A percentile compares a stretch with the other conserved stretches of the same genome.
Evolutionary conservation across 2,888 invertebrate species (phyloP).

Genomic region (Hylaea fasciaria): DNA sequence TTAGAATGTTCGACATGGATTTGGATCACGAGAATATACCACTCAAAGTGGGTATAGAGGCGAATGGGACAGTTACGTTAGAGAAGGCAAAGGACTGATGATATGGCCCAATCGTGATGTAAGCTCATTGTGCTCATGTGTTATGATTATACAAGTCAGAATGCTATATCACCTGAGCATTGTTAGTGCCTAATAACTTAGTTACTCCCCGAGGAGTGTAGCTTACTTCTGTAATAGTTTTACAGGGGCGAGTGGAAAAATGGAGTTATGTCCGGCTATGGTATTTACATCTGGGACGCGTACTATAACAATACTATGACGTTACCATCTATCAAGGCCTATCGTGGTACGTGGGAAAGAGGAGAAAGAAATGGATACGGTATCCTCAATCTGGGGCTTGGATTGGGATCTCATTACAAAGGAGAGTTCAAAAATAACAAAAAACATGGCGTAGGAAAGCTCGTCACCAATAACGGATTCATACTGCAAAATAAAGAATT

Average conservation of each 20-base stretch:
- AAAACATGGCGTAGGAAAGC: constrained; percentile 83
- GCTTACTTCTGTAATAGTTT: constrained; percentile 62
- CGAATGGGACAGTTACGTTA: constrained; percentile 77
- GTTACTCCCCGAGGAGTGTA: too few relatives aligned
- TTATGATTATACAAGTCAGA: too few relatives aligned
- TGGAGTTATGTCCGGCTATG: constrained; percentile 84
- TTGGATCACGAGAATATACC: constrained; percentile 73
- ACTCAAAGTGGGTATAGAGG: constrained; percentile 81
- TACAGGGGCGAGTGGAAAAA: constrained; percentile 86
- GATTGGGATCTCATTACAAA: constrained; percentile 82
- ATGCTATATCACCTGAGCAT: not conserved
- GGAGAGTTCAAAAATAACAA: constrained; percentile 83
- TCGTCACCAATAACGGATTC: constrained; percentile 84
- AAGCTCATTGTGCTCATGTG: constrained; percentile 55
- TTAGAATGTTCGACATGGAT: constrained; percentile 75
- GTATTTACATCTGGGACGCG: constrained; percentile 85
- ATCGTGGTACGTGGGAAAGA: constrained; percentile 83
- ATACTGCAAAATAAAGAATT: constrained; percentile 76
- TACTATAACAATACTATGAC: constrained; percentile 80
- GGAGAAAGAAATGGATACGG: constrained; percentile 83
- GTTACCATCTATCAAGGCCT: constrained; percentile 80
- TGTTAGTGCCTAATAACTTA: too few relatives aligned
- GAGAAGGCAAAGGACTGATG: constrained; percentile 85
- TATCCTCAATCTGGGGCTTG: constrained; percentile 75
- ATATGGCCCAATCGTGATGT: constrained; percentile 86